phyloP scores from a whole-genome alignment of 2,113 vertebrate species.

The Microtus richardsoni region DNA sequence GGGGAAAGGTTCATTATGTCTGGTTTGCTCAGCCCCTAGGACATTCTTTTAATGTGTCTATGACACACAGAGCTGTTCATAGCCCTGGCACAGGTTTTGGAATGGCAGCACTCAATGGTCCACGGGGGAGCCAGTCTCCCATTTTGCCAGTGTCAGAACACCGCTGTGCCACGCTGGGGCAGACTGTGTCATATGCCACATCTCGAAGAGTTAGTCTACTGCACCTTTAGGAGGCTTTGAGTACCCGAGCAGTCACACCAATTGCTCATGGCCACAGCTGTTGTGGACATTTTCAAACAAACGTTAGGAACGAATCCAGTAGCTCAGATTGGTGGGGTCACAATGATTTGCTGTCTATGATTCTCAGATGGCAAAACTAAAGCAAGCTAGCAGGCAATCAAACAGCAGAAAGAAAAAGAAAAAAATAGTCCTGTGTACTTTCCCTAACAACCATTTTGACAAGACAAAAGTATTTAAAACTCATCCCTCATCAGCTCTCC shows the following conservation, averaged over 20 bases:
- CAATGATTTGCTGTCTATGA: constrained; percentile 15
- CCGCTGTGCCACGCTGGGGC: background rate
- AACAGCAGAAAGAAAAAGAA: background rate
- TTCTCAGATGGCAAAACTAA: constrained; percentile 15
- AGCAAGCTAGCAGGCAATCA: background rate
- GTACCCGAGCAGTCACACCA: background rate
- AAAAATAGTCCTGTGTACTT: background rate
- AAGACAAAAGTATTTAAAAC: background rate
- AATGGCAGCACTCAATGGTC: background rate
- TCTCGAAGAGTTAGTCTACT: background rate
- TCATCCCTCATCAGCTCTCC: background rate
- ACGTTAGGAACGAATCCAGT: constrained; percentile 33
- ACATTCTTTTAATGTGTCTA: background rate
- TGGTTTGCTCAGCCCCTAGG: background rate
- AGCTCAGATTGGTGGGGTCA: constrained; percentile 25
- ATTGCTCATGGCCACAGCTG: background rate
- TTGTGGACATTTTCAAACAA: constrained; percentile 1
- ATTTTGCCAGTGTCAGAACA: background rate
- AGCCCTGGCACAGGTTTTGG: background rate
- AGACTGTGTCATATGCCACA: background rate
- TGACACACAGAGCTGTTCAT: background rate
- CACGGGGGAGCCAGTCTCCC: background rate
- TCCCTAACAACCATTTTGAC: background rate
- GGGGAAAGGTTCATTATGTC: background rate
- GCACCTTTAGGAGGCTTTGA: constrained; percentile 52